A percentile compares a stretch with the other conserved stretches of the same genome.
These are phyloP conservation scores for Anastrepha obliqua DNA, from an alignment of 1,140 invertebrate genomes.

Conservation along the genomic window DNA sequence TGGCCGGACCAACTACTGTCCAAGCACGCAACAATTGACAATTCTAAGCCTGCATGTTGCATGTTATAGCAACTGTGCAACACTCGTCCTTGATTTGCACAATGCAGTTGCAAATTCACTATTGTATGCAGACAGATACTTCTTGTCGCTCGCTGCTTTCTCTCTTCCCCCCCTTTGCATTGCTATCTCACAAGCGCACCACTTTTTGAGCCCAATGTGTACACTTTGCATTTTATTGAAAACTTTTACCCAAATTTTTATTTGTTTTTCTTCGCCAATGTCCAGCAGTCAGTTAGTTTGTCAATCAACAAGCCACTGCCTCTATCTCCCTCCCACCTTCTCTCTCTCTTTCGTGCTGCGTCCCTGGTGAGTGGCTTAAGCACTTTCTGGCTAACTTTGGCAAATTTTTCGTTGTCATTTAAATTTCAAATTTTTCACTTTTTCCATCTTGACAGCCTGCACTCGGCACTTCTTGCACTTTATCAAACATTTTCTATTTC, in stretches of 20 bases:
- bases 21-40: conserved; percentile 39
- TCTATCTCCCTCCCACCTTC: background rate
- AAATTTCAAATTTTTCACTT: conserved; percentile 48
- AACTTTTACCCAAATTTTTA: conserved; percentile 28
- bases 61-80: conserved; percentile 33
- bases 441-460: background rate
- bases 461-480: conserved; percentile 26
- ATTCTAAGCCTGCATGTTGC: conserved; percentile 27
- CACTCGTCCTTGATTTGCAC: background rate
- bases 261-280: conserved; percentile 1
- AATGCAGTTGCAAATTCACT: background rate
- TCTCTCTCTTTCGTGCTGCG: background rate
- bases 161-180: background rate
- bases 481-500: background rate
- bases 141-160: too few species aligned
- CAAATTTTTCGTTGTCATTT: conserved; percentile 22
- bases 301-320: background rate
- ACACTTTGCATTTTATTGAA: conserved; percentile 51
- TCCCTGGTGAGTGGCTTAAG: background rate
- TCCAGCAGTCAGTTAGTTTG: conserved; percentile 14
- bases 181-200: too few species aligned
- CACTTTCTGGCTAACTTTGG: background rate
- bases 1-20: background rate
- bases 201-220: background rate
- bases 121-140: background rate